Evolutionary conservation across 2,888 invertebrate genomes (phyloP), one percentile per base, ranked within the genome.

Genomic region (Dicyrtomina minuta): DNA sequence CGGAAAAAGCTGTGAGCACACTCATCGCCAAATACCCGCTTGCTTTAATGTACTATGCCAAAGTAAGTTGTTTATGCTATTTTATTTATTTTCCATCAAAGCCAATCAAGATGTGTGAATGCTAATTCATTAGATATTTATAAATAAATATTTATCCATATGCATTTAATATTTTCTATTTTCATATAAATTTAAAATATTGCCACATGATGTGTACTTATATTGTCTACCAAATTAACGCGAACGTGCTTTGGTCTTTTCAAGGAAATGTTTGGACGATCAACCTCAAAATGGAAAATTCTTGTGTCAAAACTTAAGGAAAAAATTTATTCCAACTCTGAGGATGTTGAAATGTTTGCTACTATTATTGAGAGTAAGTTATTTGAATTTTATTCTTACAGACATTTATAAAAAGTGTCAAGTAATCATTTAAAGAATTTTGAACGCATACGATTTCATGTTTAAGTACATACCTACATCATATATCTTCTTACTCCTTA

Each of bases 41-140:
- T 3, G 86, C 86, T 78, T 80, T 88, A 39, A 81, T 88, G 74
- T 86, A 87, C 68, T 89, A 87, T 80, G 87, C 87, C 58, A 88
- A 88, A 85, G 89, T 88, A 80, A 79, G 41, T 55, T 26, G 15
- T 41, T 56, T 26, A 26, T 51, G 20, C 8, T 24, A 55, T 10
- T 55, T 55, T 55, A n/a, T 55, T 20, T 10, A 20, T 24, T 55
- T 20, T 15, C 55, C 4, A 15, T 46, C 6, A 46, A 10, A 46
- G 15, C 6, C 5, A 55, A 22, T 55, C 24, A 26, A 22, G 12
- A n/a, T n/a, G n/a, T n/a, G n/a, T n/a, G n/a, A n/a, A n/a, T n/a
- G n/a, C n/a, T n/a, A n/a, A 43, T 12, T 10, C 10, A 43, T 43
- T 15, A 43, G 43, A 43, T 10, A 43, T 43, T 12, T 43, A 12